Base-by-base conservation (phyloP, 2,797 vertebrate genomes). In the Myripristis murdjan region DNA sequence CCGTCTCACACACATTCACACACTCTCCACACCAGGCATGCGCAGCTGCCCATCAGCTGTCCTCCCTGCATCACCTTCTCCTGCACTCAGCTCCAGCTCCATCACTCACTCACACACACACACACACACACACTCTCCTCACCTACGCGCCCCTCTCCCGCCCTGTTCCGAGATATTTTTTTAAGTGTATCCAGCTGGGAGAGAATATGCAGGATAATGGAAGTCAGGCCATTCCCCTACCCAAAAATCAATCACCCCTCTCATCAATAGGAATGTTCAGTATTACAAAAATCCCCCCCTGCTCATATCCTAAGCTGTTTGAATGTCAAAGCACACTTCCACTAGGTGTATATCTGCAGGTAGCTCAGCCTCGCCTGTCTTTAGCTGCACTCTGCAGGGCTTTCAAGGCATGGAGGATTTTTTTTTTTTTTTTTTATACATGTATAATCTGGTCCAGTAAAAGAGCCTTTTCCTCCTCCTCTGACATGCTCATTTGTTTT, bases 201-300 rank as follows among this genome's bases (percentile, higher is more conserved):
- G 16, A 79, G 64, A 65, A 77, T 63, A 23, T 6, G 48, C 6
- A 1, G 6, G 6, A 64, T 74, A 64, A 65, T 52, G 28, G 64
- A 64, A 70, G 66, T 84, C 73, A n/a, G 73, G 18, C 57, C 8
- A 10, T 28, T 33, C 58, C 82, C n/a, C 1, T 48, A 43, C 53
- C 46, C 1, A 9, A 28, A 51, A 67, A 78, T 87, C 74, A 59
- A 68, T 81, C 85, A 39, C 6, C 26, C 52, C 28, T 44, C 48
- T 77, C 64, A 69, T 68, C 44, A 55, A 62, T 28, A 67, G 79
- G 86, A 87, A 89, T 89, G 84, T 88, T 81, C 64, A 82, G 61
- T 54, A 78, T 90, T 80, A 62, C 67, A 89, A 74, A 77, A 78
- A 84, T 85, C n/a, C 49, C 61, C 37, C 0, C 35, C 68, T 59